A percentile compares a stretch with the other conserved stretches of the same genome.
Evolutionary conservation across 2,113 vertebrate genomes (phyloP).

Genomic region (Brachypteracias leptosomus): DNA sequence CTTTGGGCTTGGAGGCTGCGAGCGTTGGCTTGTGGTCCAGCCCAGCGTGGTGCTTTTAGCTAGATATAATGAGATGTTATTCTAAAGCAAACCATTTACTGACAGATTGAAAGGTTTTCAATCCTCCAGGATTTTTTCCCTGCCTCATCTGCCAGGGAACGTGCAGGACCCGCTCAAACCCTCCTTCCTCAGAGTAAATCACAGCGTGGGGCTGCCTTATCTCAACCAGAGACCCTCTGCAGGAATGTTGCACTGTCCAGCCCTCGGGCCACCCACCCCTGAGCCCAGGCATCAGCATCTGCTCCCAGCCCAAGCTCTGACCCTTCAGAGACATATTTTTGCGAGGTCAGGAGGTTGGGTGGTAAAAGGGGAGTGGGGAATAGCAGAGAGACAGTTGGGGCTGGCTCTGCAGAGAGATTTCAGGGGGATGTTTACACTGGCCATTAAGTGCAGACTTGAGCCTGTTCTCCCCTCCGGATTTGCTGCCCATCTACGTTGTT

Average conservation of each 20-base stretch:
- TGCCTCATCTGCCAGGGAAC: neutral
- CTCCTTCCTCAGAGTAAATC: neutral
- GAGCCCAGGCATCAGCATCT: conserved; percentile 25
- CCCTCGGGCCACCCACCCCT: conserved; percentile 17
- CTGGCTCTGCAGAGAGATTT: neutral
- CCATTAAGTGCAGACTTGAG: neutral
- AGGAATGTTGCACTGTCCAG: conserved; percentile 32
- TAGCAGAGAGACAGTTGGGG: neutral
- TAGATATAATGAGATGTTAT: neutral
- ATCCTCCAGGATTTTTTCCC: neutral
- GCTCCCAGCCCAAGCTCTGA: conserved; percentile 5
- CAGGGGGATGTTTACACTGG: neutral
- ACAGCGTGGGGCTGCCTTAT: conserved; percentile 5
- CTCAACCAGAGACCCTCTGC: neutral
- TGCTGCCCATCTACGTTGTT: neutral
- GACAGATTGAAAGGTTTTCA: neutral
- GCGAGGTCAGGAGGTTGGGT: conserved; percentile 33
- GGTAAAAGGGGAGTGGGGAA: neutral
- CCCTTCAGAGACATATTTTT: neutral
- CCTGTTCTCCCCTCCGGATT: neutral
- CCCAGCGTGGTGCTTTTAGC: neutral
- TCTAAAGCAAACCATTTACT: neutral
- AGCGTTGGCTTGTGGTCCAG: neutral
- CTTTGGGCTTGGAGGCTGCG: neutral
- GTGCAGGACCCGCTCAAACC: neutral